phyloP scores from a whole-genome alignment of 2,113 vertebrate genomes.

The Pyxicephalus adspersus region DNA sequence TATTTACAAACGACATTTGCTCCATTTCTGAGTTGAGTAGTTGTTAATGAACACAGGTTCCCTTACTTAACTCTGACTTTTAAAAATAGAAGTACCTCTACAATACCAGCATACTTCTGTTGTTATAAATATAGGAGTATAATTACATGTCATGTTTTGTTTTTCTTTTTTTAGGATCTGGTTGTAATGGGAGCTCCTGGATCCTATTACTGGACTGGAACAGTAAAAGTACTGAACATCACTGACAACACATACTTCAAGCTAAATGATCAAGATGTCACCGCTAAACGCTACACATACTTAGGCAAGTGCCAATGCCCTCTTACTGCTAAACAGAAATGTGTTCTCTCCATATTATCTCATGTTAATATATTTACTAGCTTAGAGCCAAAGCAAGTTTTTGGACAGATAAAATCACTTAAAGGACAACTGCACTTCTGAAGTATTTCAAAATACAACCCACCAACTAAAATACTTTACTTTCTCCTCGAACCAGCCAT shows the following conservation, averaged over 20 bases:
- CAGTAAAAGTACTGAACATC: constrained; percentile 93
- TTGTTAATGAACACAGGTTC: neutral
- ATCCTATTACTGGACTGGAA: constrained; percentile 98
- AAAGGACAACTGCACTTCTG: no score
- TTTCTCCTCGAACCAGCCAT: no score
- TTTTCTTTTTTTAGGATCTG: constrained; percentile 80
- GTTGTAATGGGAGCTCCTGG: constrained; percentile 96
- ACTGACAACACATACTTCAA: constrained; percentile 89
- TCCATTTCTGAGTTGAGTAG: neutral
- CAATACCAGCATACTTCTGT: neutral
- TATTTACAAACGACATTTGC: neutral
- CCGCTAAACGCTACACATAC: constrained; percentile 90
- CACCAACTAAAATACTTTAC: no score
- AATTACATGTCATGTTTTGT: constrained; percentile 15
- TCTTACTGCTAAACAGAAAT: neutral
- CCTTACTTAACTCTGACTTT: neutral
- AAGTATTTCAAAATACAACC: no score
- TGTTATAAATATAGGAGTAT: constrained; percentile 4
- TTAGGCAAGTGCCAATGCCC: constrained; percentile 79
- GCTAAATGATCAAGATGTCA: constrained; percentile 80
- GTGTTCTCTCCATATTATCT: neutral
- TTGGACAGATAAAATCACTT: no score
- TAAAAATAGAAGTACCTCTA: neutral
- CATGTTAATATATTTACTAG: neutral
- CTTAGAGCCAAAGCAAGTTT: neutral